Evolutionary conservation across 2,888 invertebrate species (phyloP).

Genomic region (Aphodius sticticus): DNA sequence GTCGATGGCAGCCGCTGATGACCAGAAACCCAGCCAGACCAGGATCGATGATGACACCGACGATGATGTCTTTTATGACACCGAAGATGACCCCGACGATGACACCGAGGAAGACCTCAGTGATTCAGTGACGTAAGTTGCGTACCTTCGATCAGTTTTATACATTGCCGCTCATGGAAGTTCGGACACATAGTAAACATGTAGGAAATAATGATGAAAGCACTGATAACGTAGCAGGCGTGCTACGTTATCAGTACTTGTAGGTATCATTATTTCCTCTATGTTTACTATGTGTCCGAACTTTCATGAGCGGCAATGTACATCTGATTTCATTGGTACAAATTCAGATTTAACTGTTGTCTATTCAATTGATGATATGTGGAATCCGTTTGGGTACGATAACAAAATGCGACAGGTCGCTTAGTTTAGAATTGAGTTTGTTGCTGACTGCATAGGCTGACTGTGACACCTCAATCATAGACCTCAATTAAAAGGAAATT

Average conservation of each 20-base stretch:
- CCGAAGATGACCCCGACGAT: conserved; percentile 72
- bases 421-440: not conserved
- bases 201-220: too few relatives aligned
- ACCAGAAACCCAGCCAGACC: conserved; percentile 61
- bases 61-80: conserved; percentile 77
- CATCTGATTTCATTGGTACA: not conserved
- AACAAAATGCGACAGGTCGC: not conserved
- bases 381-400: not conserved
- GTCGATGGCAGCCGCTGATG: conserved; percentile 57
- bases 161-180: too few relatives aligned
- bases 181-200: too few relatives aligned
- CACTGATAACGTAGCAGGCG: too few relatives aligned
- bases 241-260: too few relatives aligned
- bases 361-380: not conserved
- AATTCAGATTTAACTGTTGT: not conserved
- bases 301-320: too few relatives aligned
- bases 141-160: too few relatives aligned
- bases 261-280: too few relatives aligned
- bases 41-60: conserved; percentile 67
- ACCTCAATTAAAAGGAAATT: not conserved
- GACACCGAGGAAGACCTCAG: conserved; percentile 69
- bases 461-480: not conserved
- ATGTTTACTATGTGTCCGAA: too few relatives aligned
- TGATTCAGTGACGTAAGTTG: conserved; percentile 56
- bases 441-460: not conserved